phyloP scores from a whole-genome alignment of 1,140 invertebrate genomes.

The Aphaenogaster ashmeadi region DNA sequence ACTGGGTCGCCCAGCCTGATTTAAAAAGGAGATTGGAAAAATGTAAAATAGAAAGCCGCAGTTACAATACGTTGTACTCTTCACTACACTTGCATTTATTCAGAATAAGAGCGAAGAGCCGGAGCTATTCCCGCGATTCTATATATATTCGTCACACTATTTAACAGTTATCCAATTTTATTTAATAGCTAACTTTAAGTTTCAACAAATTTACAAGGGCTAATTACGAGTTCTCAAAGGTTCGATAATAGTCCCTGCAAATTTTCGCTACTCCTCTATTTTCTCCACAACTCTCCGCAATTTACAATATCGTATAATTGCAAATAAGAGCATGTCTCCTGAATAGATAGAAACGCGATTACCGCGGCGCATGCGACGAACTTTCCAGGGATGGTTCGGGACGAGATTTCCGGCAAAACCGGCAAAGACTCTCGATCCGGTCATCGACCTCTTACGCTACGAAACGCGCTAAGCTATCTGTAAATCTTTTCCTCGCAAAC shows the following conservation, averaged over 20 bases:
- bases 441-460: conserved; percentile 37
- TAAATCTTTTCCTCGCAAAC: conserved; percentile 53
- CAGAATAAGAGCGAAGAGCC: background rate
- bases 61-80: conserved; percentile 48
- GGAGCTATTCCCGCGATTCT: background rate
- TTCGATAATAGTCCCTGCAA: background rate
- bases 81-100: conserved; percentile 24
- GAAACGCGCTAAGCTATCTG: conserved; percentile 39
- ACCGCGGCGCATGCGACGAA: background rate
- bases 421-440: conserved; percentile 45
- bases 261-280: background rate
- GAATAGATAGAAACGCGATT: background rate
- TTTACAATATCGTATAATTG: background rate
- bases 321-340: background rate
- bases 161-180: conserved; percentile 2
- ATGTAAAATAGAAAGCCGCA: conserved; percentile 49
- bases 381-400: background rate
- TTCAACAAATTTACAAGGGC: background rate
- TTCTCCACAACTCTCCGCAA: background rate
- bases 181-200: background rate
- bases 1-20: conserved; percentile 38
- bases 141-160: background rate
- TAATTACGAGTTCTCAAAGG: background rate
- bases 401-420: conserved; percentile 20
- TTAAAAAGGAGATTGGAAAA: conserved; percentile 63